phyloP scores from a whole-genome alignment of 2,797 vertebrate species.

The Capromys pilorides region DNA sequence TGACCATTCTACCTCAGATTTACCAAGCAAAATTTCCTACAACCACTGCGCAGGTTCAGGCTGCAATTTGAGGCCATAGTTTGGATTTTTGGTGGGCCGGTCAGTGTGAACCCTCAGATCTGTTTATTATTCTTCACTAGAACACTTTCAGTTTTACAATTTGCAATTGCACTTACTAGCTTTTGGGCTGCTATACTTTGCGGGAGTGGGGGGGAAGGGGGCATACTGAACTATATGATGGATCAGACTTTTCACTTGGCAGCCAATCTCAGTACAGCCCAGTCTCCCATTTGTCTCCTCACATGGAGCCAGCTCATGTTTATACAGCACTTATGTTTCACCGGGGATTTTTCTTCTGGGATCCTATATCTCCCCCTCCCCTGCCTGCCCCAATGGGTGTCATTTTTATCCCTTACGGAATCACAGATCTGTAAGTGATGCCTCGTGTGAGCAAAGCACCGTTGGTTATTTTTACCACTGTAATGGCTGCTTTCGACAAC shows the following conservation, averaged over 20 bases:
- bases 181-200: background rate
- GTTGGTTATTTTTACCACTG: constrained; percentile 28
- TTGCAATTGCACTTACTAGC: background rate
- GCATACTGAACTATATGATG: background rate
- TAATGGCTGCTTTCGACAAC: background rate
- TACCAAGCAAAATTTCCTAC: background rate
- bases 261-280: rapidly evolving
- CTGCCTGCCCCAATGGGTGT: too few species aligned
- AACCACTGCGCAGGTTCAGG: background rate
- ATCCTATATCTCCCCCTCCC: background rate
- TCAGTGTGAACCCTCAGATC: background rate
- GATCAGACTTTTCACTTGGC: background rate
- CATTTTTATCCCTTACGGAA: background rate
- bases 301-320: too few species aligned
- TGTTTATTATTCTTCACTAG: background rate
- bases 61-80: background rate
- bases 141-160: background rate
- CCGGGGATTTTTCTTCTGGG: background rate
- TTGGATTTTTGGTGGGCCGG: background rate
- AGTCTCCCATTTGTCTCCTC: background rate
- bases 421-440: background rate
- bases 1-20: rapidly evolving
- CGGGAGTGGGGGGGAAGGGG: too few species aligned
- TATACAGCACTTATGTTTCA: rapidly evolving
- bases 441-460: background rate